These are phyloP conservation scores for Columba livia DNA, from an alignment of 2,113 vertebrate genomes.

Conservation along the genomic window DNA sequence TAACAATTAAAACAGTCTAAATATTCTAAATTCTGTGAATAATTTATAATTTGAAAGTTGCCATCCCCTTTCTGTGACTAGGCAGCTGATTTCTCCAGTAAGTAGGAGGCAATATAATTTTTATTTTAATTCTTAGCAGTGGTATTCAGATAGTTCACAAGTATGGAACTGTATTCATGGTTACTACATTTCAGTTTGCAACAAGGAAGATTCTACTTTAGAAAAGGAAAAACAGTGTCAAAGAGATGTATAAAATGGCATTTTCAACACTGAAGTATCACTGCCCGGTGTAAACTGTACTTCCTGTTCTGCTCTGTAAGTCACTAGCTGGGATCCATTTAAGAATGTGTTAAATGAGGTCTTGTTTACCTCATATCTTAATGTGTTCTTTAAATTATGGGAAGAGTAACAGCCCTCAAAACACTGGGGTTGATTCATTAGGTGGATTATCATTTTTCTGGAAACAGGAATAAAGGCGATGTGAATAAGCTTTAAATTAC, in stretches of 20 bases:
- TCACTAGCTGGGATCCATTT: not conserved
- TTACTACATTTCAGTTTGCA: not conserved
- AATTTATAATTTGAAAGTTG: not conserved
- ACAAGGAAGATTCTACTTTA: not conserved
- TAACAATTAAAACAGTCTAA: not conserved
- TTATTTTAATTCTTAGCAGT: not conserved
- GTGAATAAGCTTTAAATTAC: not conserved
- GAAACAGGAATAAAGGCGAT: not conserved
- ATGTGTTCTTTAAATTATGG: not conserved
- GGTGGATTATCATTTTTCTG: not conserved
- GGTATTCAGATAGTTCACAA: not conserved
- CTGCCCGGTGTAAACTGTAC: not conserved
- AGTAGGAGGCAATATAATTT: not conserved
- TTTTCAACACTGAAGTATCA: not conserved
- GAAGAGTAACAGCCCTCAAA: not conserved
- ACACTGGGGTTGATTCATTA: not conserved
- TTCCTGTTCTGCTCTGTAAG: not conserved
- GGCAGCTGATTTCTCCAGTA: not conserved
- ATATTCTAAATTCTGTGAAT: not conserved
- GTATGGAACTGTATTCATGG: not conserved
- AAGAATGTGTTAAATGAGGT: not conserved
- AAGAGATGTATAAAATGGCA: not conserved
- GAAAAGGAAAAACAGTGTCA: not conserved
- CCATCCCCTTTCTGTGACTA: not conserved
- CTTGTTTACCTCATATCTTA: not conserved